Percentiles rank a stretch among this genome's conserved stretches.
Evolutionary conservation across 2,888 invertebrate species (phyloP).

Genomic region (Mesochorus sp.): DNA sequence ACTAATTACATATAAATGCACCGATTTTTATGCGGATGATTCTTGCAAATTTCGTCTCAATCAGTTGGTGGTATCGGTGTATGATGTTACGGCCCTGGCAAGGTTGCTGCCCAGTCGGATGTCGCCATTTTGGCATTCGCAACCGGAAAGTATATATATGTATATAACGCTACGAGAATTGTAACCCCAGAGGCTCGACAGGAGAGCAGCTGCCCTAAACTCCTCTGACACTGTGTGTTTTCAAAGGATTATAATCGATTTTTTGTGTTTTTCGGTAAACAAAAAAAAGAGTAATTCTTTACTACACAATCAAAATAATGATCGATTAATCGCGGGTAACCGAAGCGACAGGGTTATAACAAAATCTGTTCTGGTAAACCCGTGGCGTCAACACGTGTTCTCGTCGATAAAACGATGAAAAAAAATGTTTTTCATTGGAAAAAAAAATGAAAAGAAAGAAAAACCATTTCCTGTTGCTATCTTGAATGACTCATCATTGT

Average conservation of each 20-base stretch:
- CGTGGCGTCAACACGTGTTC: constrained; percentile 57
- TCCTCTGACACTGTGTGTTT: background rate
- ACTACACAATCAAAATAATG: background rate
- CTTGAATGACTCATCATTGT: too few species aligned
- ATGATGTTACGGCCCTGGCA: constrained; percentile 60
- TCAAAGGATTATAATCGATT: constrained; percentile 12
- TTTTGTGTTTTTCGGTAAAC: constrained; percentile 4
- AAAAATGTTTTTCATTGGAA: too few species aligned
- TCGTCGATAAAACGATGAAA: background rate
- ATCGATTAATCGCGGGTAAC: constrained; percentile 16
- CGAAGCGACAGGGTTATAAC: constrained; percentile 35
- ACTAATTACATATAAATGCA: too few species aligned
- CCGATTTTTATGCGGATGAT: too few species aligned
- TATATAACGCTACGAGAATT: constrained; percentile 1
- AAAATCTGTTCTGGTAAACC: background rate
- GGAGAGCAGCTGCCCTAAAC: constrained; percentile 52
- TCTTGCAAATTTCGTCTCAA: constrained; percentile 3
- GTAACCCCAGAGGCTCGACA: constrained; percentile 47
- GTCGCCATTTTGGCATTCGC: constrained; percentile 82
- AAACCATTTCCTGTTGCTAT: constrained; percentile 2
- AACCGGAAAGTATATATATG: constrained; percentile 68
- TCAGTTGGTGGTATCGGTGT: background rate
- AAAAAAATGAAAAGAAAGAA: background rate
- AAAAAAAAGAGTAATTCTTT: background rate
- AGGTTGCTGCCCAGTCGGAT: constrained; percentile 71